Percentiles rank a stretch among this genome's conserved stretches.
phyloP scores from a whole-genome alignment of 1,140 invertebrate genomes.

The Sitobion miscanthi region DNA sequence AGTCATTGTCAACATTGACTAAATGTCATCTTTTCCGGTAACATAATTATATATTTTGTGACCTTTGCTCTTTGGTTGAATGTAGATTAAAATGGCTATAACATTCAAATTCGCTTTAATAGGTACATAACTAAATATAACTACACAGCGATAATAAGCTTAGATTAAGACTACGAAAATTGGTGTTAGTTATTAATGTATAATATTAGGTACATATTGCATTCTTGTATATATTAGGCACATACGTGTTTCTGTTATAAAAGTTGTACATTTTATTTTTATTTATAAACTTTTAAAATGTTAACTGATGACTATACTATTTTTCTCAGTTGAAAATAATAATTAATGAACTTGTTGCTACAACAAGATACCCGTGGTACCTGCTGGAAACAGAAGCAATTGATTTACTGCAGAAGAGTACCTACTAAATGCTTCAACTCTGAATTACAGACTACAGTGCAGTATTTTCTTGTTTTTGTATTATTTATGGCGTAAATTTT shows the following conservation, averaged over 20 bases:
- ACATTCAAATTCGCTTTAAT: not conserved
- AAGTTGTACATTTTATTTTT: not conserved
- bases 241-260: not conserved
- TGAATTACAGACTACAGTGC: not conserved
- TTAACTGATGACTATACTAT: not conserved
- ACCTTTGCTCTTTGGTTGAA: not conserved
- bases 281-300: not conserved
- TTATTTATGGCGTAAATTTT: conserved; percentile 6
- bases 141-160: not conserved
- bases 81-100: not conserved
- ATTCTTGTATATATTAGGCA: not conserved
- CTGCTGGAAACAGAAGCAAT: too few relatives aligned
- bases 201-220: not conserved
- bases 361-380: too few relatives aligned
- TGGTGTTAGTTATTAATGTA: not conserved
- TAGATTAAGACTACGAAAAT: not conserved
- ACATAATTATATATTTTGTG: not conserved
- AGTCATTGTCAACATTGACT: too few relatives aligned
- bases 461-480: conserved; percentile 17
- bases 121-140: not conserved
- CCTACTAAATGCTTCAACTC: not conserved
- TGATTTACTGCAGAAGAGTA: not conserved
- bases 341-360: conserved; percentile 32
- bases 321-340: conserved; percentile 31
- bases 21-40: too few relatives aligned